Evolutionary conservation across 2,888 invertebrate species (phyloP).

Genomic region (Drosophila emarginata): DNA sequence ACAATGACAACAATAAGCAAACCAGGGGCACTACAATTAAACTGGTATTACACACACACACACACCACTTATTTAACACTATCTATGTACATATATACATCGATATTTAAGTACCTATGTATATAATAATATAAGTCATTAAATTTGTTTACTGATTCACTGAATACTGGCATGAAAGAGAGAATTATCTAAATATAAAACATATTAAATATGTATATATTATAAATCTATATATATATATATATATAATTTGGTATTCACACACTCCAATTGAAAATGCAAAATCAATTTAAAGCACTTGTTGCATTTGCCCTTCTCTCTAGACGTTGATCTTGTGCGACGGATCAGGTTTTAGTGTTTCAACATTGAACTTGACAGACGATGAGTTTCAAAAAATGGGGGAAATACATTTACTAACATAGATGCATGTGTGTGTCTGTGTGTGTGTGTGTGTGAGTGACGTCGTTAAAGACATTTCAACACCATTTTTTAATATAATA

Average conservation of each 20-base stretch:
- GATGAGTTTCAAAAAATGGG: neutral
- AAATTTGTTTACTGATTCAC: neutral
- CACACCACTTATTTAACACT: neutral
- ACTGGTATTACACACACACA: slow-evolving; percentile 42
- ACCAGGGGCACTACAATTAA: slow-evolving; percentile 17
- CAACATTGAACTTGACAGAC: slow-evolving; percentile 6
- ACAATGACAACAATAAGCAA: neutral
- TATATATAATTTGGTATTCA: neutral
- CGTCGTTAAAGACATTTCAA: neutral
- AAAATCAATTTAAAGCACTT: neutral
- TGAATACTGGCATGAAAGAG: neutral
- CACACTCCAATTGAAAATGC: neutral
- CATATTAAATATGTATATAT: neutral
- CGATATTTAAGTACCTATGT: neutral
- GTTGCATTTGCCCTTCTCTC: neutral
- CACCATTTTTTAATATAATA: neutral
- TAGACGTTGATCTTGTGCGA: neutral
- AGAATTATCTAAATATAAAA: neutral
- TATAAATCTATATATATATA: neutral
- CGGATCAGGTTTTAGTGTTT: neutral
- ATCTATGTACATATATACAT: neutral
- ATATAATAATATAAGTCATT: neutral
- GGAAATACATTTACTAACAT: neutral
- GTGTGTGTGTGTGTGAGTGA: slow-evolving; percentile 1
- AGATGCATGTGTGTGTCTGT: neutral